phyloP scores from a whole-genome alignment of 2,797 vertebrate genomes.

The Dermochelys coriacea region DNA sequence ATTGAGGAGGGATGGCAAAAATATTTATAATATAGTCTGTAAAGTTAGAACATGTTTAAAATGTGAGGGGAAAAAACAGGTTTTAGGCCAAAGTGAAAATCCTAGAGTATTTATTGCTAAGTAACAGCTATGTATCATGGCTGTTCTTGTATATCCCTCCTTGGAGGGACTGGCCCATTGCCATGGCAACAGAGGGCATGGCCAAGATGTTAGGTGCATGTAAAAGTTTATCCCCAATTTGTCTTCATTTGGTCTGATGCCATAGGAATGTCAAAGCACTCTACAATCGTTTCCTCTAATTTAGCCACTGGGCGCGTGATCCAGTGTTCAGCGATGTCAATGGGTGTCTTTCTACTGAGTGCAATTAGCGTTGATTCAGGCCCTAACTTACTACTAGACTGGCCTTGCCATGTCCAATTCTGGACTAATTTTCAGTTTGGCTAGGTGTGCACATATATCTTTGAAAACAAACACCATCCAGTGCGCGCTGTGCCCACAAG shows the following conservation, averaged over 20 bases:
- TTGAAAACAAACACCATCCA: neutral
- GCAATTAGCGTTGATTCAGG: fast-evolving
- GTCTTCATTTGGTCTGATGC: neutral
- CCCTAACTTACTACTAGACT: neutral
- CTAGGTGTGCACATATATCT: neutral
- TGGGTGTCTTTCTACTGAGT: neutral
- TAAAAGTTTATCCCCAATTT: neutral
- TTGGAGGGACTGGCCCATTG: neutral
- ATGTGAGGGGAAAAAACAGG: neutral
- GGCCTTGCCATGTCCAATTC: fast-evolving
- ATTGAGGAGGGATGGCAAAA: neutral
- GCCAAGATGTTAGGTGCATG: neutral
- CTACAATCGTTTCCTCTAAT: neutral
- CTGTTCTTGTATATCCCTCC: neutral
- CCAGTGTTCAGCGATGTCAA: neutral
- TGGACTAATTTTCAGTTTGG: neutral
- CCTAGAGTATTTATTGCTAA: neutral
- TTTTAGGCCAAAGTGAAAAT: neutral
- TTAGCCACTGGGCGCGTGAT: neutral
- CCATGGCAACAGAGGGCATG: neutral
- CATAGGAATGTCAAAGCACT: neutral
- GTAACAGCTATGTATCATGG: neutral
- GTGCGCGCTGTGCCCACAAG: neutral
- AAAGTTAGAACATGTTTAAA: neutral
- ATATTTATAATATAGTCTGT: neutral